phyloP scores from a whole-genome alignment of 1,140 invertebrate species.

The Subanguina moxae region DNA sequence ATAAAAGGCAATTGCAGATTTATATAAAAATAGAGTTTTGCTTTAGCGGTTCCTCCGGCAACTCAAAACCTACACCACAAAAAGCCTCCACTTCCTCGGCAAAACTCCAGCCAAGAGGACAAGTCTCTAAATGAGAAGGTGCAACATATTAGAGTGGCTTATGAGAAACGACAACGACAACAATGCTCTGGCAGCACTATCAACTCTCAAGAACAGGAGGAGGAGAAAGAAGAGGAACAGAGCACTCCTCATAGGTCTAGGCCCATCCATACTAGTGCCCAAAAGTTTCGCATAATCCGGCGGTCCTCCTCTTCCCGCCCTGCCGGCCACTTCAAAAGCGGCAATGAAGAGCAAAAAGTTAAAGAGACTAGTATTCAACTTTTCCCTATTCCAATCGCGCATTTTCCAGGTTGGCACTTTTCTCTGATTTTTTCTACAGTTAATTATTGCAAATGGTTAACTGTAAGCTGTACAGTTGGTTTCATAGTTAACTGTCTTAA shows the following conservation, averaged over 20 bases:
- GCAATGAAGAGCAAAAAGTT: background rate
- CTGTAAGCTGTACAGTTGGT: too few relatives aligned
- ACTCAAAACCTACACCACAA: background rate
- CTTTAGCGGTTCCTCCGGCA: too few relatives aligned
- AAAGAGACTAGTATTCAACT: background rate
- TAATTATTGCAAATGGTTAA: too few relatives aligned
- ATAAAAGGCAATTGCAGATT: background rate
- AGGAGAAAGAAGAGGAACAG: background rate
- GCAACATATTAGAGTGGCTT: slow-evolving; percentile 37
- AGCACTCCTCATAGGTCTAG: background rate
- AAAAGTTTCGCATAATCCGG: slow-evolving; percentile 2
- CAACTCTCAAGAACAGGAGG: background rate
- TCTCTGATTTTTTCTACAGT: too few relatives aligned
- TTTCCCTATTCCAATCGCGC: slow-evolving; percentile 23
- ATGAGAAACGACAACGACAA: slow-evolving; percentile 35
- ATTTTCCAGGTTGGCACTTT: slow-evolving; percentile 33
- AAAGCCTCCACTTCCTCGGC: slow-evolving; percentile 43
- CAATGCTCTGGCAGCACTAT: background rate
- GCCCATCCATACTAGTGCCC: background rate
- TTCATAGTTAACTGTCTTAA: too few relatives aligned
- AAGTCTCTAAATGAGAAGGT: slow-evolving; percentile 31
- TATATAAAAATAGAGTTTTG: background rate
- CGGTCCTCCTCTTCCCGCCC: slow-evolving; percentile 4
- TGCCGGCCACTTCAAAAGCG: background rate
- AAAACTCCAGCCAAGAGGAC: slow-evolving; percentile 27